phyloP scores from a whole-genome alignment of 2,888 invertebrate species.

The Drosophila tripunctata region DNA sequence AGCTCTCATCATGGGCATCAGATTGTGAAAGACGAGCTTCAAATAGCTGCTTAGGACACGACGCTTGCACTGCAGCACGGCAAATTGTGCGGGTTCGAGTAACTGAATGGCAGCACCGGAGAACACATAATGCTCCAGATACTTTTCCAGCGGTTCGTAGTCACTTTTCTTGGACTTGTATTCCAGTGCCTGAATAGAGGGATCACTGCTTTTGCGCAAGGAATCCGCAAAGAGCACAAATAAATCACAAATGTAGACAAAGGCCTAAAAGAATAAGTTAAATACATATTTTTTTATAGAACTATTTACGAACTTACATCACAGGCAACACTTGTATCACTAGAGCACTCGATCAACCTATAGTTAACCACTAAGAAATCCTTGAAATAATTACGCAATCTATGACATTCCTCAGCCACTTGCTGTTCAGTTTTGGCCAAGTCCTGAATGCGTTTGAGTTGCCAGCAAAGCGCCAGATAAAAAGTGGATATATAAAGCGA shows the following conservation, averaged over 20 bases:
- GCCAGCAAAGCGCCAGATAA: conserved; percentile 46
- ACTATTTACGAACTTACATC: too few species aligned
- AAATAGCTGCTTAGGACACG: conserved; percentile 45
- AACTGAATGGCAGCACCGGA: not conserved
- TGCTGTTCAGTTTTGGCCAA: not conserved
- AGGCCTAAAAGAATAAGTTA: conserved; percentile 30
- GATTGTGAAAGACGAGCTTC: conserved; percentile 47
- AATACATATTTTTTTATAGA: too few species aligned
- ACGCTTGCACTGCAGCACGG: conserved; percentile 32
- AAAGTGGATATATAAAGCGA: conserved; percentile 30
- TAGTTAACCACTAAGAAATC: conserved; percentile 18
- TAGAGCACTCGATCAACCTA: not conserved
- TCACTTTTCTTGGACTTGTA: conserved; percentile 34
- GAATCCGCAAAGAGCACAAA: conserved; percentile 35
- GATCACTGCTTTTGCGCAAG: not conserved
- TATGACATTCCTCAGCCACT: not conserved
- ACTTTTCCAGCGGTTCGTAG: conserved; percentile 37
- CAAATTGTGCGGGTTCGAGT: not conserved
- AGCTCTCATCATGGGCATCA: conserved; percentile 53
- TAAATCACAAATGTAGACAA: conserved; percentile 48
- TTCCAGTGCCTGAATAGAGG: not conserved
- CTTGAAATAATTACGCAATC: conserved; percentile 23
- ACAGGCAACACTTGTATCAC: not conserved
- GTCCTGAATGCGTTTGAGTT: not conserved
- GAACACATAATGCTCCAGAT: conserved; percentile 30